Evolutionary conservation across 1,140 invertebrate genomes (phyloP).

Genomic region (Drosophila truncata): DNA sequence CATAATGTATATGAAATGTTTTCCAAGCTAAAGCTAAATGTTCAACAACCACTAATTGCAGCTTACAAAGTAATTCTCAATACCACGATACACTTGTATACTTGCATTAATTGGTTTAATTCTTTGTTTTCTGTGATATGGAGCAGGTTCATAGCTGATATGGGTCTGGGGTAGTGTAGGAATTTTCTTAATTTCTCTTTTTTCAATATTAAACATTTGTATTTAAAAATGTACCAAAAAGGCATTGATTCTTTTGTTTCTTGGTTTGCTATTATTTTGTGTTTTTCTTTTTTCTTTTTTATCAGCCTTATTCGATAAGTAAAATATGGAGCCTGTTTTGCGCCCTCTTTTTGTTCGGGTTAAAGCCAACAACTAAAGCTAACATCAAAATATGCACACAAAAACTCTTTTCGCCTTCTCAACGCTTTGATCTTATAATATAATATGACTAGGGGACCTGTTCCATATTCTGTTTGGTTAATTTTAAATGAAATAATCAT

Average conservation of each 20-base stretch:
- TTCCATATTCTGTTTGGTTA: neutral
- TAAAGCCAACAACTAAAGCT: conserved; percentile 78
- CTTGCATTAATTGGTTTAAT: conserved; percentile 46
- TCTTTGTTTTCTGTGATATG: conserved; percentile 44
- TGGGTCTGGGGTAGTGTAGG: conserved; percentile 58
- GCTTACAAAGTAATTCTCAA: conserved; percentile 77
- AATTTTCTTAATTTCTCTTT: conserved; percentile 28
- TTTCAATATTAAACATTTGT: conserved; percentile 35
- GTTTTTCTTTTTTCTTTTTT: conserved; percentile 35
- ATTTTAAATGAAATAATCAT: neutral
- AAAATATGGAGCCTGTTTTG: conserved; percentile 61
- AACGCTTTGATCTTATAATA: conserved; percentile 16
- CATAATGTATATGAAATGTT: conserved; percentile 72
- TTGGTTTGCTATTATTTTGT: conserved; percentile 28
- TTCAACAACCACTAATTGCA: conserved; percentile 84
- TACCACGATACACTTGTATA: conserved; percentile 70
- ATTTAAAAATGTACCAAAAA: conserved; percentile 74
- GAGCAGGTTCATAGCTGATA: conserved; percentile 65
- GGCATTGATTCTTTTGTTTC: conserved; percentile 56
- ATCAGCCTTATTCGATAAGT: conserved; percentile 78
- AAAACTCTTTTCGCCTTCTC: conserved; percentile 29
- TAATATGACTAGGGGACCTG: conserved; percentile 15
- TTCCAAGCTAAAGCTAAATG: conserved; percentile 79
- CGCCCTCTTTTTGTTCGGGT: conserved; percentile 30
- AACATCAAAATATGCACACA: conserved; percentile 71